Percentiles rank a stretch among this genome's conserved stretches.
phyloP scores from a whole-genome alignment of 2,888 invertebrate species.

The Drosophila falleni region DNA sequence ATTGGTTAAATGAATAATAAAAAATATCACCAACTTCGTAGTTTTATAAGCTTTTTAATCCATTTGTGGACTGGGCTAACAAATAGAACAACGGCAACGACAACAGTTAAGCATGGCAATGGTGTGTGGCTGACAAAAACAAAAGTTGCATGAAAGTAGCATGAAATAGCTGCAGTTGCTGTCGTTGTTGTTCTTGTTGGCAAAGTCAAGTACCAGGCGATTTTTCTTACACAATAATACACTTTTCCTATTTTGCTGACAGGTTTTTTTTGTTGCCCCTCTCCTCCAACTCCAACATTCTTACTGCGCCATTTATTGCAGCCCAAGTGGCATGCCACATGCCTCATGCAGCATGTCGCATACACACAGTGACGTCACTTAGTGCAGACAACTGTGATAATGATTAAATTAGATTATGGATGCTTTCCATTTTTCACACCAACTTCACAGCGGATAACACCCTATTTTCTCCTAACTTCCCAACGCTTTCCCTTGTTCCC shows the following conservation, averaged over 20 bases:
- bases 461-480: slow-evolving; percentile 8
- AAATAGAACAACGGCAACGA: slow-evolving; percentile 20
- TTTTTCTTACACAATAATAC: slow-evolving; percentile 80
- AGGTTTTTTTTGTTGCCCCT: slow-evolving; percentile 50
- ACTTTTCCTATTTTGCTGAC: slow-evolving; percentile 78
- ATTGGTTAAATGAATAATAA: too few relatives aligned
- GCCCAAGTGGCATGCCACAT: slow-evolving; percentile 1
- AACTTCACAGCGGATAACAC: slow-evolving; percentile 47
- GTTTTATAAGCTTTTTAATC: neutral
- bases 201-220: slow-evolving; percentile 76
- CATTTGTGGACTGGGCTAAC: neutral
- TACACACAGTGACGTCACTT: slow-evolving; percentile 76
- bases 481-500: slow-evolving; percentile 10
- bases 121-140: slow-evolving; percentile 72
- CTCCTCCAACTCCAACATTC: neutral
- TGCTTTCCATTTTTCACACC: slow-evolving; percentile 76
- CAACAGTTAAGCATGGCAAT: slow-evolving; percentile 29
- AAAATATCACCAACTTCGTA: too few relatives aligned
- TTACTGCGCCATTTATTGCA: slow-evolving; percentile 4
- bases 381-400: slow-evolving; percentile 83
- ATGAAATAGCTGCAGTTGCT: slow-evolving; percentile 67
- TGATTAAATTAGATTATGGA: slow-evolving; percentile 84
- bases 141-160: slow-evolving; percentile 75
- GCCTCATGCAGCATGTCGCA: slow-evolving; percentile 19
- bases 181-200: slow-evolving; percentile 26